A percentile compares a stretch with the other conserved stretches of the same genome.
phyloP scores from a whole-genome alignment of 2,888 invertebrate genomes.

The Flexamia atlantica region DNA sequence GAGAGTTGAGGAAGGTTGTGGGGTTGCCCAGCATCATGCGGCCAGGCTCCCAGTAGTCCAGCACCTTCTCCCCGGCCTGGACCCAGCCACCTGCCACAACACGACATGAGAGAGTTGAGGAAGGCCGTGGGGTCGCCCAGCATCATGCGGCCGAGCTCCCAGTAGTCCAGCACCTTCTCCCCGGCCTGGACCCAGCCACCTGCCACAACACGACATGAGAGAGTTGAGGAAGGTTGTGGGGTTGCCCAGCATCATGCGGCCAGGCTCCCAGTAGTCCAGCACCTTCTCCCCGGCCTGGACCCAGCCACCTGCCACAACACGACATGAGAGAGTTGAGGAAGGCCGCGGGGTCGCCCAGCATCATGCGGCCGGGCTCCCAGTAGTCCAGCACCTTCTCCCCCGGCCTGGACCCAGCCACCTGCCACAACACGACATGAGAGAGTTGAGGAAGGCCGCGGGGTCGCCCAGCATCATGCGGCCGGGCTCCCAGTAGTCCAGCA shows the following conservation, averaged over 20 bases:
- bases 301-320: too few relatives aligned
- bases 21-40: slow-evolving; percentile 90
- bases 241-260: too few relatives aligned
- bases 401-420: too few relatives aligned
- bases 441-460: slow-evolving; percentile 88
- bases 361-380: too few relatives aligned
- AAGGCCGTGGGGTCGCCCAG: slow-evolving; percentile 91
- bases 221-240: too few relatives aligned
- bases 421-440: too few relatives aligned
- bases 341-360: too few relatives aligned
- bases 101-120: slow-evolving; percentile 82
- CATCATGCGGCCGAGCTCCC: slow-evolving; percentile 91
- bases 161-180: slow-evolving; percentile 93
- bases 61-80: slow-evolving; percentile 87
- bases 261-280: too few relatives aligned
- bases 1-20: slow-evolving; percentile 86
- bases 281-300: too few relatives aligned
- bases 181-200: slow-evolving; percentile 81
- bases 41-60: slow-evolving; percentile 95
- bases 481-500: slow-evolving; percentile 94
- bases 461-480: slow-evolving; percentile 90
- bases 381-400: too few relatives aligned
- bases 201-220: slow-evolving; percentile 72
- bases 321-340: too few relatives aligned
- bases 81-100: slow-evolving; percentile 77